Base-by-base conservation (phyloP, 2,888 invertebrate genomes). In the Galeruca laticollis region DNA sequence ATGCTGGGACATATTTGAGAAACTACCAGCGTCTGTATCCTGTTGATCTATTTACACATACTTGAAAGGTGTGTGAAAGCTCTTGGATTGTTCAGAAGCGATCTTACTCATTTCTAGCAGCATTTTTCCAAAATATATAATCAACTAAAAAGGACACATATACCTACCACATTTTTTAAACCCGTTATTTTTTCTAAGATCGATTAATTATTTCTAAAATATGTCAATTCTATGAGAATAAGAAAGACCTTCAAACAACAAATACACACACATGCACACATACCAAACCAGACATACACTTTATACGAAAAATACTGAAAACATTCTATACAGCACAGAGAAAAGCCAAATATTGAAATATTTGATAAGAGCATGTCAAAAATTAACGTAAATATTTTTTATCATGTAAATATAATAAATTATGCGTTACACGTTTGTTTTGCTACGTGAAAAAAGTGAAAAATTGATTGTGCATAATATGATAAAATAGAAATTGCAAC, bases 281-380 rank as follows among this genome's bases (percentile, higher is more conserved):
- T 43, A 52, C 40, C 33, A 57, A 64, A 64, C 56, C 65, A 49
- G 65, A n/a, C 62, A 56, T 49, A 59, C 51, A 20, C n/a, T 47
- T 31, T 43, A 56, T 37, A 57, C 21, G 40, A 61, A 52, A 60
- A 47, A 43, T 43, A 56, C 21, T 43, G 59, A 66, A 66, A 33
- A 66, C 59, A 66, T 66, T 57, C 51, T 66, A 66, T 65, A 66
- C 49, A 66, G 66, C 59, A 59, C 59, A 60, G 66, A 66, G 49
- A 66, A 5, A 26, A 26, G 59, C 59, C 59, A 47, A 59, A 59
- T 49, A 51, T 51, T 59, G 51, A 51, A 66, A 66, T 59, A 59
- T 59, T 31, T 10, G 18, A 18, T 33, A 18, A 18, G 31, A 31
- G 54, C 21, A 54, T 21, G 13, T 26, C 54, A 54, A 54, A 54